These are phyloP conservation scores for Metopolophium dirhodum DNA, from an alignment of 1,140 invertebrate genomes.

Conservation along the genomic window DNA sequence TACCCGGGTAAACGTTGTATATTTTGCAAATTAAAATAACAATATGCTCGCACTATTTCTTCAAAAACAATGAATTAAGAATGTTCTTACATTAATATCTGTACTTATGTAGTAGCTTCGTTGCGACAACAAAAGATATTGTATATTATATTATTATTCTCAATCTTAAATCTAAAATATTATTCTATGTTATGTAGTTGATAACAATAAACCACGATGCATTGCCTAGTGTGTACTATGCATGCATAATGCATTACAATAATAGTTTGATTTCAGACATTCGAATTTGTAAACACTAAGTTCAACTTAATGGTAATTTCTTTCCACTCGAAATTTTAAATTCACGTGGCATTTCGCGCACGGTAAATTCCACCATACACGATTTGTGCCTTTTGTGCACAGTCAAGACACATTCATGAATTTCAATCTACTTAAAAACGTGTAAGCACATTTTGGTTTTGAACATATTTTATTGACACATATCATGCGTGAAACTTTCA, in stretches of 20 bases:
- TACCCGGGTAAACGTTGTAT: not conserved
- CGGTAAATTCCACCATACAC: not conserved
- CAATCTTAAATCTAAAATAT: not conserved
- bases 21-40: no score
- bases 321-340: not conserved
- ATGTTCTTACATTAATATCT: no score
- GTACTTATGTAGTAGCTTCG: no score
- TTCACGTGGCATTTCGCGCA: not conserved
- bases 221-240: not conserved
- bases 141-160: no score
- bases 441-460: not conserved
- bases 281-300: not conserved
- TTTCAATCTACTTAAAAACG: constrained; percentile 9
- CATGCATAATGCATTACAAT: not conserved
- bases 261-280: not conserved
- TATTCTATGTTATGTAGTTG: not conserved
- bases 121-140: no score
- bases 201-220: not conserved
- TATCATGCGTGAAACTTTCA: constrained; percentile 39
- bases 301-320: not conserved
- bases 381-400: not conserved
- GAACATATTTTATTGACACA: constrained; percentile 43
- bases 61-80: no score
- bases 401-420: not conserved
- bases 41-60: no score